Evolutionary conservation across 1,140 invertebrate genomes (phyloP).

Genomic region (Bombus terrestris): DNA sequence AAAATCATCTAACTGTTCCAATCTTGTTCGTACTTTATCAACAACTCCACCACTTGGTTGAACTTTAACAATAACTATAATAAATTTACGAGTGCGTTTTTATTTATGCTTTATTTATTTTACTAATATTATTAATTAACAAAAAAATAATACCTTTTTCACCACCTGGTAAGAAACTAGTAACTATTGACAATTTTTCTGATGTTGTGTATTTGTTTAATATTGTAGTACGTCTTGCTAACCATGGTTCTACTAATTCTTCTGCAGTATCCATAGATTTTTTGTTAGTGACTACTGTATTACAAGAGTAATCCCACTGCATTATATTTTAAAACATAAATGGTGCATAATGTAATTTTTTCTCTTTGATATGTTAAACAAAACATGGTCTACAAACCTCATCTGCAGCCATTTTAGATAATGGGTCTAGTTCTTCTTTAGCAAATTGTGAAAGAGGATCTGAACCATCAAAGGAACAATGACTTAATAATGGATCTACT

Average conservation of each 20-base stretch:
- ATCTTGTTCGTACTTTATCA: constrained; percentile 94
- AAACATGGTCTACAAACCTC: constrained; percentile 78
- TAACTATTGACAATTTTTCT: constrained; percentile 94
- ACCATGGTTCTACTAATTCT: constrained; percentile 90
- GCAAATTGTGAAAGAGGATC: constrained; percentile 90
- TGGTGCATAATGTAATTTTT: constrained; percentile 30
- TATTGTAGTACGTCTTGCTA: constrained; percentile 87
- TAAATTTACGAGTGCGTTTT: constrained; percentile 21
- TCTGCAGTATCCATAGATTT: constrained; percentile 80
- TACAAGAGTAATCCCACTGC: constrained; percentile 80
- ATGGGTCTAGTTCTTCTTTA: constrained; percentile 86
- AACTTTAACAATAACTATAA: constrained; percentile 88
- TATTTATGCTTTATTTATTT: background rate
- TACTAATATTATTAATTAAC: background rate
- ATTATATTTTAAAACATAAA: constrained; percentile 52
- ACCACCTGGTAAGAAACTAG: constrained; percentile 91
- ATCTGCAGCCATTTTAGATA: constrained; percentile 86
- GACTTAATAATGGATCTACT: constrained; percentile 75
- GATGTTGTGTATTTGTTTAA: constrained; percentile 95
- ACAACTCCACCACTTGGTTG: constrained; percentile 88
- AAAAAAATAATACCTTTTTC: constrained; percentile 87
- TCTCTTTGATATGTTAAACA: background rate
- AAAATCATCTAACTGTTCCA: constrained; percentile 97
- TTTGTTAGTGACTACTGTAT: constrained; percentile 74
- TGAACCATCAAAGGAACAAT: constrained; percentile 86